Conservation (phyloP, 1,140 invertebrate genomes). For the Colletes gigas region DNA sequence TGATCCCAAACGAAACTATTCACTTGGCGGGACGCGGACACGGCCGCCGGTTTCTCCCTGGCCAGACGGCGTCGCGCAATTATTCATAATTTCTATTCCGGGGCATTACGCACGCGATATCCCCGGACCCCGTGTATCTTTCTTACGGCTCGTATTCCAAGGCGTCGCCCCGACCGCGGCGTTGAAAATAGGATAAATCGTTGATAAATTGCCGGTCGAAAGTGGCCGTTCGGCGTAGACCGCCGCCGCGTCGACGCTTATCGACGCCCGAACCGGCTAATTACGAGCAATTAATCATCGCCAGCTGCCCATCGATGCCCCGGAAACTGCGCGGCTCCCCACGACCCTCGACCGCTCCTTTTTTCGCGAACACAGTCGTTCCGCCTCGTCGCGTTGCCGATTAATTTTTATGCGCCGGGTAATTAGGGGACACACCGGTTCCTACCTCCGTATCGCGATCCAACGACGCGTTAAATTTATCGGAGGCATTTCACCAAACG, state of each 20-base stretch:
- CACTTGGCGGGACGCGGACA: constrained; percentile 36
- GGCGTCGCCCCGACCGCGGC: not conserved
- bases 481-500: not conserved
- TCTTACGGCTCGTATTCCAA: constrained; percentile 39
- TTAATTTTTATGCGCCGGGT: constrained; percentile 34
- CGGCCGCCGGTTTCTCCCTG: not conserved
- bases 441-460: not conserved
- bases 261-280: constrained; percentile 48
- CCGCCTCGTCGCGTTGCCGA: constrained; percentile 16
- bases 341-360: not conserved
- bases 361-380: constrained; percentile 3
- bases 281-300: constrained; percentile 65
- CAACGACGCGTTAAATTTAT: constrained; percentile 18
- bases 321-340: constrained; percentile 9
- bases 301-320: constrained; percentile 30
- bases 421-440: constrained; percentile 11
- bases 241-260: constrained; percentile 33
- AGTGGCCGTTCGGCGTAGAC: constrained; percentile 20
- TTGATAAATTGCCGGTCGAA: constrained; percentile 54
- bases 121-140: constrained; percentile 41
- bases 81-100: constrained; percentile 64
- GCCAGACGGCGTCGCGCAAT: constrained; percentile 23
- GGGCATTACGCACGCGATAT: constrained; percentile 55
- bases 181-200: constrained; percentile 56
- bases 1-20: constrained; percentile 59